Conservation (phyloP, 2,888 invertebrate species). For the Campaea margaritaria region DNA sequence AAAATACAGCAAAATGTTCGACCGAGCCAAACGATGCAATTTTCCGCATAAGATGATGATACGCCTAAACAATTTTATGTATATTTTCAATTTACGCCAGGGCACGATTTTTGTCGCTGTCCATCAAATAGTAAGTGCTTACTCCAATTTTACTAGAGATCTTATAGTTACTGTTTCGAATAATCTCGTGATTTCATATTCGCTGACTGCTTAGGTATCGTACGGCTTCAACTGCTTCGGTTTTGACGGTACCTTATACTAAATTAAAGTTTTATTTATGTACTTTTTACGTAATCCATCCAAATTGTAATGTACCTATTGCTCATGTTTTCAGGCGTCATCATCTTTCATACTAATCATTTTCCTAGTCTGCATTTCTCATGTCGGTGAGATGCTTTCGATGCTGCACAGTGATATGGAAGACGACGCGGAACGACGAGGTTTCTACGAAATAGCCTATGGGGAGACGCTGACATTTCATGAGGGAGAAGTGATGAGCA, state of each 20-base stretch:
- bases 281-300: too few relatives aligned
- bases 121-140: slow-evolving; percentile 83
- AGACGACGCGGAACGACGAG: slow-evolving; percentile 77
- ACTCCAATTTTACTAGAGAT: slow-evolving; percentile 26
- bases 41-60: slow-evolving; percentile 75
- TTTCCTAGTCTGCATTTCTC: slow-evolving; percentile 78
- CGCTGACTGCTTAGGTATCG: too few relatives aligned
- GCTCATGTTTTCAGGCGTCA: slow-evolving; percentile 63
- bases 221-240: too few relatives aligned
- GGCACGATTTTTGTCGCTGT: slow-evolving; percentile 83
- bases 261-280: too few relatives aligned
- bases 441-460: slow-evolving; percentile 69
- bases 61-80: slow-evolving; percentile 79
- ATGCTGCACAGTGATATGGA: slow-evolving; percentile 82
- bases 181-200: too few relatives aligned
- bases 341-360: slow-evolving; percentile 79
- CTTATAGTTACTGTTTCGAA: too few relatives aligned
- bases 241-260: too few relatives aligned
- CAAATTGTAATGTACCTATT: too few relatives aligned
- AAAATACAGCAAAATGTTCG: slow-evolving; percentile 61
- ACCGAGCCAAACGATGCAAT: slow-evolving; percentile 75
- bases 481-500: slow-evolving; percentile 73
- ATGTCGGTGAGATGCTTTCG: slow-evolving; percentile 78
- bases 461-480: slow-evolving; percentile 68
- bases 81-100: slow-evolving; percentile 81